phyloP scores from a whole-genome alignment of 1,140 invertebrate species.

The Solenopsis invicta region DNA sequence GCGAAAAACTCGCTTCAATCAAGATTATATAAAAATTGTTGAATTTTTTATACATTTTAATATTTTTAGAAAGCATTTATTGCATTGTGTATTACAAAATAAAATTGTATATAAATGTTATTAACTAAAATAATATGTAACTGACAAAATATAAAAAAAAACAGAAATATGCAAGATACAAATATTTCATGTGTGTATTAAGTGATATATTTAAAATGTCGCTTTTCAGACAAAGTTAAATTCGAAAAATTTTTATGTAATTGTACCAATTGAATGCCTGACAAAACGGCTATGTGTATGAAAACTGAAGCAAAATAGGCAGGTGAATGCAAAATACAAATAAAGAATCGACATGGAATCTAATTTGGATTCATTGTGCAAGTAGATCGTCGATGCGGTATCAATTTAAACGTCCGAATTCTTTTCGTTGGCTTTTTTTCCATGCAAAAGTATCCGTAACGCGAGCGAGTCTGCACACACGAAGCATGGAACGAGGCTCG shows the following conservation, averaged over 20 bases:
- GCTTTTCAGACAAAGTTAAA: not conserved
- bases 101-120: too few species aligned
- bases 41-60: too few species aligned
- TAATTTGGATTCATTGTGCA: conserved; percentile 73
- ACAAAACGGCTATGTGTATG: conserved; percentile 1
- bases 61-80: too few species aligned
- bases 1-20: too few species aligned
- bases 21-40: too few species aligned
- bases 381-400: conserved; percentile 61
- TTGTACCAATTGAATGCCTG: not conserved
- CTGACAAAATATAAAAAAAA: too few species aligned
- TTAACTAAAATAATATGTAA: too few species aligned
- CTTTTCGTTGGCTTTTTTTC: conserved; percentile 41
- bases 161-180: too few species aligned
- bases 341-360: conserved; percentile 68
- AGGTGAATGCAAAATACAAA: conserved; percentile 68
- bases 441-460: conserved; percentile 44
- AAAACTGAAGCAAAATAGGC: conserved; percentile 55
- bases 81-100: too few species aligned
- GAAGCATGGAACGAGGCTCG: conserved; percentile 47
- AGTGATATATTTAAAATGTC: not conserved
- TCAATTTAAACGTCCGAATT: conserved; percentile 62
- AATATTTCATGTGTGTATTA: too few species aligned
- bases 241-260: not conserved
- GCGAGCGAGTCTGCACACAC: conserved; percentile 44